These are phyloP conservation scores for Uropsilus gracilis DNA, from an alignment of 2,113 vertebrate species.

Conservation along the genomic window DNA sequence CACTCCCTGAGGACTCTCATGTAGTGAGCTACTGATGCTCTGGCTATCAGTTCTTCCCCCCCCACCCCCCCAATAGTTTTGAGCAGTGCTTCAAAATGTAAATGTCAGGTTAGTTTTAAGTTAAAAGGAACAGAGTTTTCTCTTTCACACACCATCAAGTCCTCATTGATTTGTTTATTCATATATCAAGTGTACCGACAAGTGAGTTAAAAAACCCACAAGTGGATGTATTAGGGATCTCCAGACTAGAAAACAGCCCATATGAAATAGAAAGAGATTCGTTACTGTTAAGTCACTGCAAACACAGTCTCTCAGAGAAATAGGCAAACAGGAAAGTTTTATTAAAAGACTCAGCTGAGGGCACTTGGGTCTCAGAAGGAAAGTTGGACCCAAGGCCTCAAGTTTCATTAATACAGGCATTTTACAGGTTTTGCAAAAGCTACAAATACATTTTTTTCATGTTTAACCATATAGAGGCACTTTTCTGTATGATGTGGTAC, in stretches of 20 bases:
- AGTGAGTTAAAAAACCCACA: not conserved
- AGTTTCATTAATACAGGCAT: no score
- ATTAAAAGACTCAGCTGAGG: no score
- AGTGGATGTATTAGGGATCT: not conserved
- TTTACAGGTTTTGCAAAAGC: no score
- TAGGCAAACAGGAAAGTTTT: no score
- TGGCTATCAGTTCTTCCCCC: not conserved
- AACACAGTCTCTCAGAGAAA: no score
- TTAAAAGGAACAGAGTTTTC: conserved; percentile 6
- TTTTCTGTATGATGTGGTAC: no score
- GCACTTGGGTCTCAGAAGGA: no score
- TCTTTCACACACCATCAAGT: not conserved
- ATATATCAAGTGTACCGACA: not conserved
- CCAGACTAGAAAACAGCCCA: not conserved
- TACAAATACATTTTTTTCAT: no score
- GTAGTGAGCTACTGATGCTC: not conserved
- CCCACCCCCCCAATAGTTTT: not conserved
- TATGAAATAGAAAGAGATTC: not conserved
- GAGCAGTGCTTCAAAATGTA: not conserved
- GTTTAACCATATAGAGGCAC: no score
- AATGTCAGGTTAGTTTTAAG: not conserved
- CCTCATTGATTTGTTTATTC: not conserved
- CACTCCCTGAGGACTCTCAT: not conserved
- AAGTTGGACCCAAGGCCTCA: no score
- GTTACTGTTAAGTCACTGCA: no score